Evolutionary conservation across 2,888 invertebrate species (phyloP), one percentile per base, ranked within the genome.

Genomic region (Eurytoma californica): DNA sequence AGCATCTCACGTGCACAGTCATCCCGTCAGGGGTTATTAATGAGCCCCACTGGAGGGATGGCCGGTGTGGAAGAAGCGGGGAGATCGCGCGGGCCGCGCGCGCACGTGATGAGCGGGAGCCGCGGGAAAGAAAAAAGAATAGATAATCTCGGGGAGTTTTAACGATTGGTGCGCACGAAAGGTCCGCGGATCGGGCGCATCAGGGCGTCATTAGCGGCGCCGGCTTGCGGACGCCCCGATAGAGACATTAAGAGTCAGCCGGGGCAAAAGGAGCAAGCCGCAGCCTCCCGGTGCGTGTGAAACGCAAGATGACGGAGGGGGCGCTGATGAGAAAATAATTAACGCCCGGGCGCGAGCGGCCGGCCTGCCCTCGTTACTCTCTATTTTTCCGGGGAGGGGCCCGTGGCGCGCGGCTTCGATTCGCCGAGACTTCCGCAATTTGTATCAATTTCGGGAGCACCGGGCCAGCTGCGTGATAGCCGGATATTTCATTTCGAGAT

Each of bases 301-400:
- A 85, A 84, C 85, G 84, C 85, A 84, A 85, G 83, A 84, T 80
- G 84, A 82, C 77, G 82, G 82, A 24, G 79, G 63, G 82, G 82
- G 82, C 81, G 84, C 84, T 85, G 86, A 87, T 86, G 87, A 85
- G 87, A 86, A 87, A 87, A 87, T 86, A 85, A 87, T 87, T 87
- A 86, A 86, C 84, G 72, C 77, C 83, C 77, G 82, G 72, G 83
- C 80, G 75, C 57, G 51, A 58, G 72, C 16, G 39, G 18, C 4
- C 55, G 53, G 53, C 53, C 60, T 12, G 63, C 39, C 39, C 55
- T 73, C 73, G 69, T 78, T 53, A 16, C 60, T 67, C 47, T 78
- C 53, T 68, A 72, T 73, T 68, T 9, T 63, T 28, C 28, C 75
- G 51, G 30, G 39, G 53, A 67, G 55, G 68, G 55, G 58, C 12